Base-by-base conservation (phyloP, 2,888 invertebrate species). In the Spisula solida region DNA sequence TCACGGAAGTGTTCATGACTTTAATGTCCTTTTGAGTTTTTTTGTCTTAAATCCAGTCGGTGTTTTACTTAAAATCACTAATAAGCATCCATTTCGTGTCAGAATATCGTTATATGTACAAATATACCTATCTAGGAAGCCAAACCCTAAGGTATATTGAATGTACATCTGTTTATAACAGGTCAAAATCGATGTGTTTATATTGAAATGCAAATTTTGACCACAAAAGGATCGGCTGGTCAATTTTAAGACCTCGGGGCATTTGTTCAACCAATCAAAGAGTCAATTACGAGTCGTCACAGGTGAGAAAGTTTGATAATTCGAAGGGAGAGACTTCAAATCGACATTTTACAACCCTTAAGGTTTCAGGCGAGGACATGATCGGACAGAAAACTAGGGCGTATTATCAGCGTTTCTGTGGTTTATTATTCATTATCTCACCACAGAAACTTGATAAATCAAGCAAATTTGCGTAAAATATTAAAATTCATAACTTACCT, bases 221-320 rank as follows among this genome's bases (percentile, higher is more conserved):
- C 60, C 82, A 66, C 82, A 34, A 47, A 31, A 16, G 66, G 47
- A 80, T 82, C 41, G 47, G 78, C 82, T 83, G 87, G 87, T 87
- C 87, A 87, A 16, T 87, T 87, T 83, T 56, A 87, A 51, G 31
- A 41, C 87, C 80, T 20, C 25, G n/a, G 87, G 87, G 55, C 66
- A 79, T 41, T 31, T 31, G 31, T 87, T 78, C 60, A 78, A 87
- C 83, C 60, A 47, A 82, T 82, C 82, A 47, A 82, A 82, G 66
- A 66, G 82, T 66, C 66, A 82, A 82, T 82, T n/a, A 82, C 55
- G 31, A 34, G 18, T 8, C 18, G 20, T 31, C 29, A 56, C 60
- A 87, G 87, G 87, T 83, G 87, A 51, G 82, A 80, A 80, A 41
- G 66, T 18, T n/a, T 47, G 47, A 29, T 81, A 55, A 16, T 29